These are phyloP conservation scores for Urechis unicinctus DNA, from an alignment of 2,888 invertebrate genomes.

Conservation along the genomic window DNA sequence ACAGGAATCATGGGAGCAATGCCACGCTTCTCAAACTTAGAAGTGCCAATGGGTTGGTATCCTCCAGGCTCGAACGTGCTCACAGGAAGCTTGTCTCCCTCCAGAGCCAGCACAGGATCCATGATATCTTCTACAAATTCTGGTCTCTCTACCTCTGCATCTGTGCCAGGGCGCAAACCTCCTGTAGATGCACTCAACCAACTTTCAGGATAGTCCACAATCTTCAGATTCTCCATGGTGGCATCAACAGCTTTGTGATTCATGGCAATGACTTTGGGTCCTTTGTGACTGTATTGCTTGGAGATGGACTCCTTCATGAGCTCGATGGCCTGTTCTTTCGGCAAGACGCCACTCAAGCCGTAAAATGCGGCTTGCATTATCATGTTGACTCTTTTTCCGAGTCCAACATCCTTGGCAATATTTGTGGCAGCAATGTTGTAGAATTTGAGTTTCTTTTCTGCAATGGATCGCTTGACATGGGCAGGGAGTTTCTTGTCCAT, in stretches of 20 bases:
- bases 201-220: slow-evolving; percentile 18
- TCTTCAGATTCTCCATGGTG: slow-evolving; percentile 13
- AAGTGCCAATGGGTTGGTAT: slow-evolving; percentile 20
- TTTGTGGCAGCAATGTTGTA: slow-evolving; percentile 22
- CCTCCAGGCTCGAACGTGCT: slow-evolving; percentile 23
- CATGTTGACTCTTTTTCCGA: slow-evolving; percentile 23
- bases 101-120: slow-evolving; percentile 22
- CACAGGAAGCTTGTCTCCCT: slow-evolving; percentile 24
- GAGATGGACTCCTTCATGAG: slow-evolving; percentile 20
- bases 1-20: slow-evolving; percentile 22
- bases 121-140: slow-evolving; percentile 21
- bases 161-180: slow-evolving; percentile 1
- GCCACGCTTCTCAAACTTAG: slow-evolving; percentile 21
- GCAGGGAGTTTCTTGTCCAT: slow-evolving; percentile 22
- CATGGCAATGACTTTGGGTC: slow-evolving; percentile 19
- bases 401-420: slow-evolving; percentile 18
- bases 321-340: slow-evolving; percentile 17
- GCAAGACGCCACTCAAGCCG: slow-evolving; percentile 21
- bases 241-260: slow-evolving; percentile 20
- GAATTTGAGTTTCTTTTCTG: slow-evolving; percentile 19
- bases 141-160: slow-evolving; percentile 8
- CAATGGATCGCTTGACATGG: slow-evolving; percentile 16
- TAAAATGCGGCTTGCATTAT: slow-evolving; percentile 22
- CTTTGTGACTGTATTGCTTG: slow-evolving; percentile 21
- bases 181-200: slow-evolving; percentile 4